phyloP scores from a whole-genome alignment of 1,140 invertebrate genomes.

The Ceratina calcarata region DNA sequence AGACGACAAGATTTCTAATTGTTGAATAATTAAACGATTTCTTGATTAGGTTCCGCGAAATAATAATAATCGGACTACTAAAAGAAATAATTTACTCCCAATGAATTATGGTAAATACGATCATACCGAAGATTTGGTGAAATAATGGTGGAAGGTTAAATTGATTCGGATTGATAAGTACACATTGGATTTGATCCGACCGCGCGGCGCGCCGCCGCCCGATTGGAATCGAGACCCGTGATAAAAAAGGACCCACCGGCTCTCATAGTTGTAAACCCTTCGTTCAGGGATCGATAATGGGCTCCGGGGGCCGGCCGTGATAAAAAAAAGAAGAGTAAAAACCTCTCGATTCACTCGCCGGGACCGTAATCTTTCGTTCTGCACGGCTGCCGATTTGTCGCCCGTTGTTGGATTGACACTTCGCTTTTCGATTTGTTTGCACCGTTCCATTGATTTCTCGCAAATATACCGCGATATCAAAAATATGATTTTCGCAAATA shows the following conservation, averaged over 20 bases:
- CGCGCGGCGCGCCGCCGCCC: no score
- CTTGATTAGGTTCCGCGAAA: no score
- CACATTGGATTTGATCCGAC: neutral
- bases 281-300: constrained; percentile 32
- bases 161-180: constrained; percentile 22
- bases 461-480: no score
- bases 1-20: no score
- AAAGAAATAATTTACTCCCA: neutral
- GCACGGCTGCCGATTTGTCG: constrained; percentile 31
- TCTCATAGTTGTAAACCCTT: constrained; percentile 34
- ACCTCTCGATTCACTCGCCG: constrained; percentile 27
- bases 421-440: constrained; percentile 9
- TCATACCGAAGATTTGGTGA: neutral
- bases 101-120: neutral
- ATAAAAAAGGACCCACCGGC: constrained; percentile 17
- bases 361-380: constrained; percentile 34
- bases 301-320: constrained; percentile 5
- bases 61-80: no score
- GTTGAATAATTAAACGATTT: no score
- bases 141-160: constrained; percentile 1
- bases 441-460: no score
- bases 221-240: neutral
- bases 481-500: no score
- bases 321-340: neutral
- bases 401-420: constrained; percentile 20